A percentile compares a stretch with the other conserved stretches of the same genome.
These are phyloP conservation scores for Nematopogon swammerdamellus DNA, from an alignment of 2,888 invertebrate genomes.

Conservation along the genomic window DNA sequence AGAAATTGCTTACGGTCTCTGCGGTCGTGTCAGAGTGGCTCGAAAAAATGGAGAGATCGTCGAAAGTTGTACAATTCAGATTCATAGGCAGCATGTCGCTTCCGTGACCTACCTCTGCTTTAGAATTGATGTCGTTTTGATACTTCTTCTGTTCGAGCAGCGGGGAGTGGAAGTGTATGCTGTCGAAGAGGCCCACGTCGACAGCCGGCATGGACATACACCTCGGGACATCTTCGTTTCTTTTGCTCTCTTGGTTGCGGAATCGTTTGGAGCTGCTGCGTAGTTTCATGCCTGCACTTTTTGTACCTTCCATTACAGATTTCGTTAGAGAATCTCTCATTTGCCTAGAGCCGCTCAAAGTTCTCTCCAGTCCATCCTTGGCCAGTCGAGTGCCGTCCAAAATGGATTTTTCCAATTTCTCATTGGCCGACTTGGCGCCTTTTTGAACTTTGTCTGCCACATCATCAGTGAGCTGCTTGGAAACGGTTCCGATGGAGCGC, in stretches of 20 bases:
- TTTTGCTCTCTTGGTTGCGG: background rate
- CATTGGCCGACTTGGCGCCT: constrained; percentile 37
- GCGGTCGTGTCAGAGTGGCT: constrained; percentile 35
- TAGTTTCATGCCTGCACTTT: constrained; percentile 51
- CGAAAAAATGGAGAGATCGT: constrained; percentile 37
- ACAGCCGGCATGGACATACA: constrained; percentile 56
- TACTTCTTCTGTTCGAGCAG: constrained; percentile 39
- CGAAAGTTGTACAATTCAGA: constrained; percentile 28
- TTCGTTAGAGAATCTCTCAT: constrained; percentile 53
- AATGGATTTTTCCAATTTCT: constrained; percentile 35
- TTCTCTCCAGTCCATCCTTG: constrained; percentile 45
- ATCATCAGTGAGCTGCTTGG: constrained; percentile 56
- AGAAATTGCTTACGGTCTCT: constrained; percentile 33
- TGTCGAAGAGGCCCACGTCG: constrained; percentile 60
- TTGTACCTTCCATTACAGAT: constrained; percentile 63
- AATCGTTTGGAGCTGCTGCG: constrained; percentile 24
- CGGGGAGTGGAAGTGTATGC: constrained; percentile 64
- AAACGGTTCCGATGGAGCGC: constrained; percentile 49
- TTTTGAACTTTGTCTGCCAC: constrained; percentile 48
- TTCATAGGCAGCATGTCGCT: constrained; percentile 23
- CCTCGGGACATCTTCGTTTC: constrained; percentile 20
- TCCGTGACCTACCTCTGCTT: constrained; percentile 9
- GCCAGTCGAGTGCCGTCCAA: constrained; percentile 38
- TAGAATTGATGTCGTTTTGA: constrained; percentile 19
- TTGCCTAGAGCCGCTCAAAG: constrained; percentile 44